Percentiles rank a stretch among this genome's conserved stretches.
Evolutionary conservation across 2,888 invertebrate species (phyloP).

Genomic region (Mythimna impura): DNA sequence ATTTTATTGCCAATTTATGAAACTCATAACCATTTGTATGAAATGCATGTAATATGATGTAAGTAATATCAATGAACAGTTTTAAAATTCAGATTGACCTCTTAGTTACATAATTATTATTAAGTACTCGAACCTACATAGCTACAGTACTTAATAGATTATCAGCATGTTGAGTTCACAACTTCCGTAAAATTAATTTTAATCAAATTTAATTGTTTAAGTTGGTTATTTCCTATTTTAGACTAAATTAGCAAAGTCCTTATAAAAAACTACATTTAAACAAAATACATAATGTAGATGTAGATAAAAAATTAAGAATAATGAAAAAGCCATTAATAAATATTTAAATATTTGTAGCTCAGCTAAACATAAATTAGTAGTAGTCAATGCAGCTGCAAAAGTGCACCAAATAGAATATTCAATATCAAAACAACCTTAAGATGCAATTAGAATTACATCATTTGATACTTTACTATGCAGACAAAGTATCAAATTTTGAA

Average conservation of each 20-base stretch:
- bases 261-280: neutral
- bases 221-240: neutral
- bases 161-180: neutral
- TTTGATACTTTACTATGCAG: conserved; percentile 58
- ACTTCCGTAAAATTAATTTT: conserved; percentile 15
- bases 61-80: conserved; percentile 14
- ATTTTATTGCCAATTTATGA: conserved; percentile 35
- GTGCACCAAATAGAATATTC: conserved; percentile 29
- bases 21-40: conserved; percentile 14
- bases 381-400: conserved; percentile 4
- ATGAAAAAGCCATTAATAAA: neutral
- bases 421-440: conserved; percentile 57
- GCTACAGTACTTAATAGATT: neutral
- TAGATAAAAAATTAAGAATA: neutral
- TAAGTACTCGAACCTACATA: too few species aligned
- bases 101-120: neutral
- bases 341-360: neutral
- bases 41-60: neutral
- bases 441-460: conserved; percentile 64
- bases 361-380: neutral
- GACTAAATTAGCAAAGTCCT: neutral
- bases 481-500: conserved; percentile 68
- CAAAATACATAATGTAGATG: neutral
- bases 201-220: neutral
- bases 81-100: neutral